Evolutionary conservation across 2,113 vertebrate genomes (phyloP), one percentile per base, ranked within the genome.

Genomic region (Aramus guarauna): DNA sequence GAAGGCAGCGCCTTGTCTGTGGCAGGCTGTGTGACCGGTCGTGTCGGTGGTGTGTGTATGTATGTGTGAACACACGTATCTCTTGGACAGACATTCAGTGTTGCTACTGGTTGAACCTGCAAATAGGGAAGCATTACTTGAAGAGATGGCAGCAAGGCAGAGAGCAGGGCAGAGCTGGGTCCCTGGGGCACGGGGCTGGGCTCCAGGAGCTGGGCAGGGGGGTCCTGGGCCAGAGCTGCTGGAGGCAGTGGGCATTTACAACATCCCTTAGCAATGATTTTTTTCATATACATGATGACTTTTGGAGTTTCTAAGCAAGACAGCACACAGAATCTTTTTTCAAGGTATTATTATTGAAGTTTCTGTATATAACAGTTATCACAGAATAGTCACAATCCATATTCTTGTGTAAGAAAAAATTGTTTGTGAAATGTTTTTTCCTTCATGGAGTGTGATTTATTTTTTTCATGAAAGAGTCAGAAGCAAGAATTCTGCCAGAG

Each of bases 21-120:
- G 39, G 12, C 27, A 12, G 5, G 2, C 19, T 47, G 7, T 11
- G 39, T 67, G 20, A 45, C 39, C 2, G 5, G 15, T 5, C 2
- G 0, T 30, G 15, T 56, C 11, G 0, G 18, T 47, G 18, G 6
- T 26, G 22, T 16, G 73, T n/a, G 6, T n/a, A n/a, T n/a, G n/a
- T n/a, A n/a, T n/a, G n/a, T 13, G 19, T 11, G 11, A 8, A n/a
- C 12, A 15, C 21, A 6, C 2, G 6, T 22, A 37, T 18, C 11
- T 67, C 20, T 67, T 37, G 26, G 34, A 47, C 24, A 47, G 20
- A 34, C 14, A 27, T 48, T 48, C 53, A 39, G 17, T 22, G 30
- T 41, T 72, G 45, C 56, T 62, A 12, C 19, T n/a, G 15, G 15
- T 41, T 62, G 55, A 48, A 58, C 30, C 18, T 36, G 32, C 39